Conservation (phyloP, 2,888 invertebrate species). For the Pseudolycoriella hygida region DNA sequence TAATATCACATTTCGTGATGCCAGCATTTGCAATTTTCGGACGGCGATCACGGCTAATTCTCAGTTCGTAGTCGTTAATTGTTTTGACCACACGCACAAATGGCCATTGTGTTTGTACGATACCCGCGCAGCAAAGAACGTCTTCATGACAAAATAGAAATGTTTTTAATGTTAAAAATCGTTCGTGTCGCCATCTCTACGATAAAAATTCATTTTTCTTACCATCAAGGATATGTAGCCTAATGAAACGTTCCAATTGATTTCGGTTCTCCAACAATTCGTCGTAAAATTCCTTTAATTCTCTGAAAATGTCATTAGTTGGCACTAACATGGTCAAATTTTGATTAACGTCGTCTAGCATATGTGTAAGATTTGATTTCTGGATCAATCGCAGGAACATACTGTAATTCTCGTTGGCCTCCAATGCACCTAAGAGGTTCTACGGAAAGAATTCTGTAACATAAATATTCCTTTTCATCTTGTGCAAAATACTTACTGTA, state of each 20-base stretch:
- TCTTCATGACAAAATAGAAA: no score
- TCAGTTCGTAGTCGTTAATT: slow-evolving; percentile 22
- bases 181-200: no score
- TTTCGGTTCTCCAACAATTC: slow-evolving; percentile 15
- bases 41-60: slow-evolving; percentile 26
- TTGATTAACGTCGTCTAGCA: slow-evolving; percentile 19
- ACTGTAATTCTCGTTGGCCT: slow-evolving; percentile 25
- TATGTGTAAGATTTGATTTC: slow-evolving; percentile 22
- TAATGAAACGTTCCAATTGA: slow-evolving; percentile 20
- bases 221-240: slow-evolving; percentile 16
- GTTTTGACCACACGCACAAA: slow-evolving; percentile 27
- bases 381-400: slow-evolving; percentile 24
- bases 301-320: slow-evolving; percentile 27
- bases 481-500: slow-evolving; percentile 15
- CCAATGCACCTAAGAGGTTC: slow-evolving; percentile 21
- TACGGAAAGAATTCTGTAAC: slow-evolving; percentile 7
- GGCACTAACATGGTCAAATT: slow-evolving; percentile 26
- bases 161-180: no score
- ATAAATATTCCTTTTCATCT: no score
- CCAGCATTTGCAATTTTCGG: slow-evolving; percentile 29
- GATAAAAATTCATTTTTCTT: not conserved
- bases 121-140: slow-evolving; percentile 28
- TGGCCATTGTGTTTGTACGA: slow-evolving; percentile 28
- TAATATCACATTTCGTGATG: slow-evolving; percentile 27
- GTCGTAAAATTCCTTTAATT: slow-evolving; percentile 20